Evolutionary conservation across 2,888 invertebrate genomes (phyloP), one percentile per base, ranked within the genome.

Genomic region (Gibbula magus): DNA sequence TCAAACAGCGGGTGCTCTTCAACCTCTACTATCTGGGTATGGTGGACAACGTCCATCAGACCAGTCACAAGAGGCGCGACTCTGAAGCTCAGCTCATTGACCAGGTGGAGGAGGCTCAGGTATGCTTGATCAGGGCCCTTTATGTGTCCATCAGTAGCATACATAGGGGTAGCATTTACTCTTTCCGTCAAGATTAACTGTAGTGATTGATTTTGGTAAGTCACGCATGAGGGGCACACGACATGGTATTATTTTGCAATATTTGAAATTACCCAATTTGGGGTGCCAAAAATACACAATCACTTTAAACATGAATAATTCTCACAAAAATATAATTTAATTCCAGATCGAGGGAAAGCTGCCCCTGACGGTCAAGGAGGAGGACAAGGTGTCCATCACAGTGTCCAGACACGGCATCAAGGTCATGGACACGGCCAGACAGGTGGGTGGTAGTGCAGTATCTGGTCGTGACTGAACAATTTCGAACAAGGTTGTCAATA

Each of bases 51-150:
- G 88, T 91, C 53, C 88, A 88, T 56, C 86, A 91, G 84, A 88
- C 87, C 5, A 89, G 88, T 52, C 88, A 89, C 8, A 79, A 83
- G 54, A 86, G 87, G 16, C 78, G 91, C 54, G 91, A 92, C 83
- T 87, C 87, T n/a, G 92, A 92, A 52, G 90, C 91, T 5, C 90
- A 91, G 77, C 88, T 92, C n/a, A 89, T 92, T 32, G 92, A 92
- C 79, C 86, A 88, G 78, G 86, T 92, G 0, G 92, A 92, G 78
- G 92, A 92, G 80, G 89, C 89, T n/a, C 92, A 92, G 89, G 92
- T 90, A 83, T 25, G 61, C 56, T 2, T 20, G 39, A 35, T 39
- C n/a, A 20, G 56, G 22, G 20, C 20, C 1, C 56, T 8, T 20
- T 4, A 1, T 56, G 20, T 10, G 25, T 10, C 5, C 35, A 5